Evolutionary conservation across 2,113 vertebrate species (phyloP).

Genomic region (Channa maculata): DNA sequence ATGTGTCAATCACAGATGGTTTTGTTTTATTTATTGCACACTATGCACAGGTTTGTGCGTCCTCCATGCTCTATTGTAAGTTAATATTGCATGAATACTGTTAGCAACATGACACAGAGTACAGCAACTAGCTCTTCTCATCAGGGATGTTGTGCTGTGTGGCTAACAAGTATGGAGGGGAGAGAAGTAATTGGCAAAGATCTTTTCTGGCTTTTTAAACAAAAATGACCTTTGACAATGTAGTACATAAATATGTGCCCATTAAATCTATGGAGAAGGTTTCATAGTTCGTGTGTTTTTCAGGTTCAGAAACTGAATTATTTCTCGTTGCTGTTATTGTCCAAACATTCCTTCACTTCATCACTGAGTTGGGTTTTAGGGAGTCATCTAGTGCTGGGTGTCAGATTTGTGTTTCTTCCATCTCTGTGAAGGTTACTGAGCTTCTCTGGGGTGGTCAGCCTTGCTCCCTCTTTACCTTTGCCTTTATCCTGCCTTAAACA

Average conservation of each 20-base stretch:
- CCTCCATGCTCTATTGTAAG: conserved; percentile 65
- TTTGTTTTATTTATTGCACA: conserved; percentile 79
- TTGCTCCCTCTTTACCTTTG: conserved; percentile 3
- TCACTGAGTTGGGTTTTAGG: neutral
- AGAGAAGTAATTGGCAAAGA: conserved; percentile 24
- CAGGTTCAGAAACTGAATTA: conserved; percentile 31
- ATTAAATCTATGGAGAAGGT: conserved; percentile 30
- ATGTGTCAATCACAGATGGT: conserved; percentile 78
- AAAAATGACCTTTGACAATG: conserved; percentile 36
- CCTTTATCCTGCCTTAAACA: conserved; percentile 10
- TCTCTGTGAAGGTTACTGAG: conserved; percentile 7
- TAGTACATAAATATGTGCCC: neutral
- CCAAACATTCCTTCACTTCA: conserved; percentile 4
- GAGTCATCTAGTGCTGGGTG: neutral
- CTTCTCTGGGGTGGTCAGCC: conserved; percentile 16
- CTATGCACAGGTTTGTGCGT: conserved; percentile 65
- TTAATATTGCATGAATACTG: conserved; percentile 79
- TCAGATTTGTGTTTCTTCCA: neutral
- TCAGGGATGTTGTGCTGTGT: conserved; percentile 58
- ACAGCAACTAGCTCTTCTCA: conserved; percentile 50
- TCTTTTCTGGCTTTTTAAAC: conserved; percentile 31
- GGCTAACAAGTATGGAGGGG: conserved; percentile 54
- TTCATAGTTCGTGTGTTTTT: conserved; percentile 32
- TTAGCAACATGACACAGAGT: conserved; percentile 65
- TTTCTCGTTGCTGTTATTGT: conserved; percentile 22